Evolutionary conservation across 2,888 invertebrate genomes (phyloP).

Genomic region (Cephus runcator): DNA sequence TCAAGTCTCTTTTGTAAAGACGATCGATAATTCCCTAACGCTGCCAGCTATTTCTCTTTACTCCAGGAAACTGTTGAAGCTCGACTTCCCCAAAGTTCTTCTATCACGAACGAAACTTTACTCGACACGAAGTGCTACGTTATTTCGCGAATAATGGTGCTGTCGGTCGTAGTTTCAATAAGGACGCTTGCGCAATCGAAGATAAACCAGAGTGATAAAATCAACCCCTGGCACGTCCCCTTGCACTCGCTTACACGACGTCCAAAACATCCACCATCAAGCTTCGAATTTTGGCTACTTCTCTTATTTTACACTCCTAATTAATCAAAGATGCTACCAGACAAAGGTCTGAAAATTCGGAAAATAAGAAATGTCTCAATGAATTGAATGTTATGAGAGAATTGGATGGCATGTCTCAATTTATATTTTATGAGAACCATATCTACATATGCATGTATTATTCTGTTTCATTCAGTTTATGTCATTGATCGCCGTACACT

Average conservation of each 20-base stretch:
- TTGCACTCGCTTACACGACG: background rate
- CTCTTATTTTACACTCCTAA: background rate
- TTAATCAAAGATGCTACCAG: background rate
- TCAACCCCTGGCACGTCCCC: slow-evolving; percentile 13
- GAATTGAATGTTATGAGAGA: background rate
- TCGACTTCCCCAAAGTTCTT: background rate
- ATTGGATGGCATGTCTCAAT: background rate
- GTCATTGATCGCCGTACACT: background rate
- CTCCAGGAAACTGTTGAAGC: background rate
- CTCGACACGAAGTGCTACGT: slow-evolving; percentile 23
- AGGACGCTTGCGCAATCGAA: slow-evolving; percentile 36
- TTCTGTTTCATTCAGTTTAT: background rate
- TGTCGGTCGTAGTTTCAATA: slow-evolving; percentile 34
- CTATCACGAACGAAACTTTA: background rate
- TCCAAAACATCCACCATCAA: background rate
- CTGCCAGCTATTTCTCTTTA: background rate
- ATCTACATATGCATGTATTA: background rate
- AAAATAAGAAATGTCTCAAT: background rate
- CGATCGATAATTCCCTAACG: background rate
- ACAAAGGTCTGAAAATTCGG: background rate
- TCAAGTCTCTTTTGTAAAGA: background rate
- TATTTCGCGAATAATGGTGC: slow-evolving; percentile 42
- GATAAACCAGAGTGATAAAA: slow-evolving; percentile 2
- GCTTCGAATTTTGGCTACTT: background rate
- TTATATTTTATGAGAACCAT: background rate